A percentile compares a stretch with the other conserved stretches of the same genome.
These are phyloP conservation scores for Origma solitaria DNA, from an alignment of 2,113 vertebrate genomes.

Conservation along the genomic window DNA sequence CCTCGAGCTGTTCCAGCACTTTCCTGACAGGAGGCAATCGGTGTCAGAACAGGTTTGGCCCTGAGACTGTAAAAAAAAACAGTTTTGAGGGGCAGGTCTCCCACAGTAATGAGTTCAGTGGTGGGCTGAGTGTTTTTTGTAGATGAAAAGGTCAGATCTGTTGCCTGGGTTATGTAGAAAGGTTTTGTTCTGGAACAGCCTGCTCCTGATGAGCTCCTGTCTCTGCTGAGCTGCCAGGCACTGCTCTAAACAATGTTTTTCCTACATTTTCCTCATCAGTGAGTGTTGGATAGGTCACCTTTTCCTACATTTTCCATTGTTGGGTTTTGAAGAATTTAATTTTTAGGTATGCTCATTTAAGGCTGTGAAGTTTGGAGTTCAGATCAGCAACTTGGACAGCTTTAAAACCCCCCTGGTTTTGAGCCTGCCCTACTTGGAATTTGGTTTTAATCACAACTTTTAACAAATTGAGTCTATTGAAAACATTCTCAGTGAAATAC, in stretches of 20 bases:
- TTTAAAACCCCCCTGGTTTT: not conserved
- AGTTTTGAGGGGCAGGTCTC: not conserved
- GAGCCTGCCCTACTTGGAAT: not conserved
- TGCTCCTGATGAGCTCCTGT: not conserved
- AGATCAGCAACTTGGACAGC: not conserved
- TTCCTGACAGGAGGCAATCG: not conserved
- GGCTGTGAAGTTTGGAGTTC: not conserved
- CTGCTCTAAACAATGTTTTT: not conserved
- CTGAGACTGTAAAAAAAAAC: not conserved
- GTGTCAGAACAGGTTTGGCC: not conserved
- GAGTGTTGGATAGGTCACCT: not conserved
- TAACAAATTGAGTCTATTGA: slow-evolving; percentile 21
- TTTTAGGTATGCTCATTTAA: not conserved
- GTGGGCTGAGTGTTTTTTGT: not conserved
- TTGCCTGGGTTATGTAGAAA: not conserved
- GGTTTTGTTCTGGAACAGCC: slow-evolving; percentile 35
- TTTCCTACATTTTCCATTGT: not conserved
- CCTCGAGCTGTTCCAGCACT: slow-evolving; percentile 1
- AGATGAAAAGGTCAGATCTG: slow-evolving; percentile 12
- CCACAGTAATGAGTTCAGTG: not conserved
- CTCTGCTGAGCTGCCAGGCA: not conserved
- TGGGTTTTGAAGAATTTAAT: not conserved
- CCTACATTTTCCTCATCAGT: not conserved
- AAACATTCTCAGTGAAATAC: not conserved
- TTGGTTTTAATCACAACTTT: slow-evolving; percentile 34